Conservation (phyloP, 2,888 invertebrate species). For the Blastobasis adustella region DNA sequence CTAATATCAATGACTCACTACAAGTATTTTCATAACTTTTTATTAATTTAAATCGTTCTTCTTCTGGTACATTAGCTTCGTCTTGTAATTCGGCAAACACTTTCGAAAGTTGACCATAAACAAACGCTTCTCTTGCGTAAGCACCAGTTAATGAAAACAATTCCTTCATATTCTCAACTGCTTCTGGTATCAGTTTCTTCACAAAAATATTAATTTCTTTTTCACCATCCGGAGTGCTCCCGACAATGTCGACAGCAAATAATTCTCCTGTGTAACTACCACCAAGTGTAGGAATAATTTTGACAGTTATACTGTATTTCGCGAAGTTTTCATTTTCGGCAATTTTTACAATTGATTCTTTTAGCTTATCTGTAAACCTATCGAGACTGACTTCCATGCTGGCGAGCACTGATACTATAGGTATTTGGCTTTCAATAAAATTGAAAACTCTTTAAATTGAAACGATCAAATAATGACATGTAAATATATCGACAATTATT, state of each 20-base stretch:
- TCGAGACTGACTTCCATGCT: no score
- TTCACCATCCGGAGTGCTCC: not conserved
- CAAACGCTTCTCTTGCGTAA: slow-evolving; percentile 9
- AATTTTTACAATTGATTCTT: no score
- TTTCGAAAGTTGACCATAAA: slow-evolving; percentile 34
- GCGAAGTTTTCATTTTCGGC: no score
- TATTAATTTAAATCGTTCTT: slow-evolving; percentile 31
- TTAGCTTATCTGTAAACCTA: no score
- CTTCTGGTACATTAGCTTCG: slow-evolving; percentile 26
- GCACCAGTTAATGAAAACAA: not conserved
- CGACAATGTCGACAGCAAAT: not conserved
- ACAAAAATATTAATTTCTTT: not conserved
- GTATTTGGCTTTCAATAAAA: no score
- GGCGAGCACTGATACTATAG: no score
- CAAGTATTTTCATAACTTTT: slow-evolving; percentile 32
- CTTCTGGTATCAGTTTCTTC: not conserved
- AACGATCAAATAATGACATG: no score
- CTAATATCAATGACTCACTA: slow-evolving; percentile 12
- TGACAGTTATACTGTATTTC: no score
- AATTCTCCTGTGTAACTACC: slow-evolving; percentile 1
- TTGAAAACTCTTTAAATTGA: no score
- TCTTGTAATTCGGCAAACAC: slow-evolving; percentile 34
- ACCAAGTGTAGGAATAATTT: not conserved
- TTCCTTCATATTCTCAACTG: not conserved
- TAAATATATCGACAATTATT: no score